A percentile compares a stretch with the other conserved stretches of the same genome.
Conservation (phyloP, 2,797 vertebrate genomes). For the Sebastolobus alascanus region DNA sequence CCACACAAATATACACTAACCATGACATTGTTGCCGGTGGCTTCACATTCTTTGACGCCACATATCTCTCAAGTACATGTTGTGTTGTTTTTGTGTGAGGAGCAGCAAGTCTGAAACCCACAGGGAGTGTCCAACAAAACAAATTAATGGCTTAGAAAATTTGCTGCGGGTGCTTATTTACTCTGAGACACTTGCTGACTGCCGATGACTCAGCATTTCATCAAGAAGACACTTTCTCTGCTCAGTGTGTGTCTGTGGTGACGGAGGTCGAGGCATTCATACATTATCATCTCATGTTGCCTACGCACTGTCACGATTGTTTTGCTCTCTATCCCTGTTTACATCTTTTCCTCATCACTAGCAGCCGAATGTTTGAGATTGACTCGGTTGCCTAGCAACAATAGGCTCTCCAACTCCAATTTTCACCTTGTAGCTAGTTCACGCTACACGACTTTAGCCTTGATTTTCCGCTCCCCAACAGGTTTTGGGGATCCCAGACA, state of each 20-base stretch:
- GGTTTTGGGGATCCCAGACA: no score
- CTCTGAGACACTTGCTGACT: slow-evolving; percentile 22
- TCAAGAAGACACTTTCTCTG: slow-evolving; percentile 3
- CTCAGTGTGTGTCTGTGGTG: not conserved
- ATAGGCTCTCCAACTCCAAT: not conserved
- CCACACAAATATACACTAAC: slow-evolving; percentile 5
- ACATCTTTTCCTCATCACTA: not conserved
- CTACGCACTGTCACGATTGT: not conserved
- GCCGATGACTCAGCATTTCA: slow-evolving; percentile 35
- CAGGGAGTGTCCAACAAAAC: slow-evolving; percentile 22
- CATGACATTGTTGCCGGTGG: slow-evolving; percentile 10
- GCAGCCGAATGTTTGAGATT: slow-evolving; percentile 1
- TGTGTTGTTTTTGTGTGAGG: slow-evolving; percentile 18
- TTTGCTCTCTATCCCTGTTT: not conserved
- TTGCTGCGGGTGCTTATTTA: slow-evolving; percentile 18
- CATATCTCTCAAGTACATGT: slow-evolving; percentile 11
- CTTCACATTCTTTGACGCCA: slow-evolving; percentile 26
- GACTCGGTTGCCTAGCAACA: slow-evolving; percentile 45
- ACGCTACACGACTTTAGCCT: no score
- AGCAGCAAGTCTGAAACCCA: slow-evolving; percentile 18
- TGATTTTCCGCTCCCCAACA: no score
- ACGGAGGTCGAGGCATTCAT: not conserved
- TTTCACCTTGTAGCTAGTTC: slow-evolving; percentile 8
- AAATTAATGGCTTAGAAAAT: slow-evolving; percentile 45
- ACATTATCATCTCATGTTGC: slow-evolving; percentile 2